Conservation (phyloP, 2,797 vertebrate genomes). For the Mormyrus proboscirostris region DNA sequence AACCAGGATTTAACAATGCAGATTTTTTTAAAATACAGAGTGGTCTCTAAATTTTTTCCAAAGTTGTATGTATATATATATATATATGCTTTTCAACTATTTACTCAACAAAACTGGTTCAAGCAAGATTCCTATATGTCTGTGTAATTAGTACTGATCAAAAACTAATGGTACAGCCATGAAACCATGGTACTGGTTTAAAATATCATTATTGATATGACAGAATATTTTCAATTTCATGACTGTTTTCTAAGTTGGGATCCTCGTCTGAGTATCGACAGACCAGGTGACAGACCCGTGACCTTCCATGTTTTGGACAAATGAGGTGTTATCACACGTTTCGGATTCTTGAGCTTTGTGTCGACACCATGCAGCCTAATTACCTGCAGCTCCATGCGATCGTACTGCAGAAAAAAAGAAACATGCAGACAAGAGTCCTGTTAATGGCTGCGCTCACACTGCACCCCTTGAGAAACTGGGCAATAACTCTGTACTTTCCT, state of each 20-base stretch:
- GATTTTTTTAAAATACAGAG: background rate
- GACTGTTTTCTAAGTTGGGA: background rate
- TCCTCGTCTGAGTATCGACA: background rate
- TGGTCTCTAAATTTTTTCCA: background rate
- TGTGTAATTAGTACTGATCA: background rate
- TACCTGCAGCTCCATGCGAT: background rate
- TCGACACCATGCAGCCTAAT: background rate
- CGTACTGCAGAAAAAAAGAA: conserved; percentile 9
- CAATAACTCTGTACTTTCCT: background rate
- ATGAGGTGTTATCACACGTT: background rate
- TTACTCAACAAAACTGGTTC: background rate
- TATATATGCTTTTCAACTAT: background rate
- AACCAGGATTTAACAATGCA: background rate
- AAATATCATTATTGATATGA: background rate
- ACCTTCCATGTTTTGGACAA: background rate
- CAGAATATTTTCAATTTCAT: background rate
- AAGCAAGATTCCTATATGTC: background rate
- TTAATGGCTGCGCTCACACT: background rate
- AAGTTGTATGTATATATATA: background rate
- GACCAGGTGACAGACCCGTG: background rate
- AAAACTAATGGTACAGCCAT: background rate
- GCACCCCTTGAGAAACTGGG: background rate
- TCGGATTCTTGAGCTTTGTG: background rate
- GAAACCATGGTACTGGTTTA: background rate
- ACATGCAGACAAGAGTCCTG: background rate